Evolutionary conservation across 1,140 invertebrate species (phyloP), one percentile per base, ranked within the genome.

Genomic region (Radopholus similis): DNA sequence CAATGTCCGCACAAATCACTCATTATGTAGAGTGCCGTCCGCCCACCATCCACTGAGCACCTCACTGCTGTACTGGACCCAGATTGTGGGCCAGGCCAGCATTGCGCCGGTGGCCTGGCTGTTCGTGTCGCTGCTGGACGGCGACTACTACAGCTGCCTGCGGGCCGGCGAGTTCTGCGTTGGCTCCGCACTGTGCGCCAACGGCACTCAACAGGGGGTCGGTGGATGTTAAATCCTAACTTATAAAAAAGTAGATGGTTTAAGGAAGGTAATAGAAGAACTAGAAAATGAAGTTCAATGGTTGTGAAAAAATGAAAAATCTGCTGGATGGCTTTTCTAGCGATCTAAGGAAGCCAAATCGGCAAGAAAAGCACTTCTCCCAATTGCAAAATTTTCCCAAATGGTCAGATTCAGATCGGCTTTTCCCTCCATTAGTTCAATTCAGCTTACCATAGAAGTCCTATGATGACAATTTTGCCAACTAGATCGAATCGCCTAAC

Each of bases 41-140:
- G 68, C 77, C 35, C 40, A 64, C 28, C 76, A 77, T 47, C 77
- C 63, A n/a, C 65, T 73, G 21, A 68, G 64, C 38, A 81, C 74
- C 8, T 54, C 68, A 2, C 42, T 78, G 34, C 53, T 81, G 4
- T 77, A 77, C 40, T 77, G 76, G 76, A 37, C 76, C 4, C 70
- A 77, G 58, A 77, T 74, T 5, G 6, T 76, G 9, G 54, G 59
- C 2, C 77, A 77, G 66, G 57, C 70, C 1, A 49, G 59, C 28
- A 69, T 77, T 2, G 76, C 76, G 18, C 76, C 76, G 13, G 65
- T 77, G n/a, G 76, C 77, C 11, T 77, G 76, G 76, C 56, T 77
- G 15, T 77, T 77, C 54, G 76, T 77, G 15, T 74, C 71, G 1
- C 76, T 77, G 35, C 49, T 77, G 11, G 77, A 77, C 66, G 76